phyloP scores from a whole-genome alignment of 2,888 invertebrate species.

The Ichneumoninae sp. region DNA sequence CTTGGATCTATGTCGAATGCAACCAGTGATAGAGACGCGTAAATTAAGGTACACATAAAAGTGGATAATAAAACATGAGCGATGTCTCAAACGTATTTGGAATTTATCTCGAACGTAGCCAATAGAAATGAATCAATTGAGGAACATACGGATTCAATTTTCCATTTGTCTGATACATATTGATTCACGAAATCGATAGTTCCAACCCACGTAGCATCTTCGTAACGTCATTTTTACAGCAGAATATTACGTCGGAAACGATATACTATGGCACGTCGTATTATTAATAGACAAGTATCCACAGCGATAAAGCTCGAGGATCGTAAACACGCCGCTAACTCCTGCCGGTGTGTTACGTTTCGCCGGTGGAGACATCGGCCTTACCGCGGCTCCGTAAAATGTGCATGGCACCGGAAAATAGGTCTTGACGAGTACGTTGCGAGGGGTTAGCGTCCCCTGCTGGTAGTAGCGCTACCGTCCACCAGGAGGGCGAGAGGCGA shows the following conservation, averaged over 20 bases:
- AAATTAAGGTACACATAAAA: no score
- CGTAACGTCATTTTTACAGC: background rate
- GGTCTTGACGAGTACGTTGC: conserved; percentile 44
- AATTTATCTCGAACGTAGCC: background rate
- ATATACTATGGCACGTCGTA: conserved; percentile 1
- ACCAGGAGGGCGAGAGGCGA: conserved; percentile 33
- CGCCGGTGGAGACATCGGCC: conserved; percentile 36
- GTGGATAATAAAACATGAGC: no score
- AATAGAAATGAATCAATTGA: background rate
- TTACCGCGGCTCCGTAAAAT: conserved; percentile 53
- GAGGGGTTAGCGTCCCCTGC: conserved; percentile 13
- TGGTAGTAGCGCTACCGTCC: conserved; percentile 9
- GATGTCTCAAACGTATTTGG: background rate
- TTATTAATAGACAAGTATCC: conserved; percentile 15
- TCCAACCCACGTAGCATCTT: background rate
- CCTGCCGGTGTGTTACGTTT: conserved; percentile 18
- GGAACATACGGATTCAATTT: background rate
- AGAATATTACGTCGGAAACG: background rate
- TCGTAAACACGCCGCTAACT: conserved; percentile 25
- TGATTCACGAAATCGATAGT: background rate
- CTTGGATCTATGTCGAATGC: no score
- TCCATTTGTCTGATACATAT: background rate
- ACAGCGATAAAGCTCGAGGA: conserved; percentile 15
- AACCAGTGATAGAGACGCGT: no score
- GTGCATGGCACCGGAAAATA: conserved; percentile 52